Percentiles rank a stretch among this genome's conserved stretches.
These are phyloP conservation scores for Drosophila pachea DNA, from an alignment of 1,140 invertebrate genomes.

Conservation along the genomic window DNA sequence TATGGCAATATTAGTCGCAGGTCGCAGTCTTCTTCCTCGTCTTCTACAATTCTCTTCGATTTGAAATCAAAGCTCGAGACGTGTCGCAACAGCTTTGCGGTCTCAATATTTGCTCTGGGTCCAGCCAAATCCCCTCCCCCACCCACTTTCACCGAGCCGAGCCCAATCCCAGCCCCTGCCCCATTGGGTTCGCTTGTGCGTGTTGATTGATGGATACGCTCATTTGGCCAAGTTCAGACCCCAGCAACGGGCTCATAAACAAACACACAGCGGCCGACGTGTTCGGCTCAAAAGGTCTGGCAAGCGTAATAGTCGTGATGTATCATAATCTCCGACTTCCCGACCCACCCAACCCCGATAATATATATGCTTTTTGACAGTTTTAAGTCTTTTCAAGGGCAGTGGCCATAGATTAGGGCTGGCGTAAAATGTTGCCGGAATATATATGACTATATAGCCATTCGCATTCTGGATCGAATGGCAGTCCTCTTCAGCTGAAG, in stretches of 20 bases:
- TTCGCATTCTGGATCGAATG: no score
- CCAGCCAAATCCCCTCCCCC: neutral
- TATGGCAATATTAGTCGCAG: neutral
- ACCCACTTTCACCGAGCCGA: conserved; percentile 18
- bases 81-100: neutral
- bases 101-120: no score
- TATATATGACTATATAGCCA: no score
- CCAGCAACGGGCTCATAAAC: neutral
- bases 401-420: neutral
- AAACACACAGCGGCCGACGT: conserved; percentile 10
- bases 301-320: conserved; percentile 51
- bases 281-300: conserved; percentile 38
- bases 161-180: neutral
- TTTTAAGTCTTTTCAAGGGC: conserved; percentile 7
- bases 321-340: conserved; percentile 55
- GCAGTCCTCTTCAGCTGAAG: no score
- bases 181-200: conserved; percentile 64
- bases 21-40: neutral
- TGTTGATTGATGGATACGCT: conserved; percentile 73
- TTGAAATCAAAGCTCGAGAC: no score
- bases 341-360: neutral
- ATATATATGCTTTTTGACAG: conserved; percentile 3
- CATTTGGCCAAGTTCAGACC: conserved; percentile 63
- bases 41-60: conserved; percentile 3
- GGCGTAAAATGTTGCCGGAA: no score